Evolutionary conservation across 2,113 vertebrate species (phyloP), one percentile per base, ranked within the genome.

Genomic region (Anhinga anhinga): DNA sequence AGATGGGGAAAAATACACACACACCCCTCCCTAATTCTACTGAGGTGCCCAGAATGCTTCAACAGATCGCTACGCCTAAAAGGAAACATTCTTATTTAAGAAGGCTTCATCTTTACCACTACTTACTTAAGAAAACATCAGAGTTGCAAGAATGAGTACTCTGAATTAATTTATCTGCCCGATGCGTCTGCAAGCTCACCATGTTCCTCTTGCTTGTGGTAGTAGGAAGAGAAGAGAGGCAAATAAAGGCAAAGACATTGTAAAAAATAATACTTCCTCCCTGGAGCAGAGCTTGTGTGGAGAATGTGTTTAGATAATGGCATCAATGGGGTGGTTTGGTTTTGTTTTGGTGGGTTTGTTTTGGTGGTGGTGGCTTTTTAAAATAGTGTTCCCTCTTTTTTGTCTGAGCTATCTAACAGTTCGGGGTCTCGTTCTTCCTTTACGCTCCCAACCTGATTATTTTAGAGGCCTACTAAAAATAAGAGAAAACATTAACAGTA

Each of bases 21-120:
- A 38, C 23, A 36, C 4, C 1, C 5, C 10, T 1, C 1, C 4
- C 2, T n/a, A 49, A 30, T 62, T 72, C 62, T 91, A 36, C 32
- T 50, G 52, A 76, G 50, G 40, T 63, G 25, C n/a, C 59, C 70
- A 85, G 47, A 78, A 86, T 8, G 10, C 30, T 47, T 86, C 70
- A 67, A 38, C 16, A 85, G 47, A 72, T 88, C 52, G 19, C 17
- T 81, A 19, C 19, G 56, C 9, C 21, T 44, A 49, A 67, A 83
- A 83, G 25, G 25, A 88, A 84, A 76, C 14, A 58, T 36, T 80
- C 32, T 38, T 50, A 53, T 56, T 66, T 81, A 81, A 62, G 25
- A 88, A 76, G 21, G 27, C 45, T 76, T 90, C 30, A 49, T 66
- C 61, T 71, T 84, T 38, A 70, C 15, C 29, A 16, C 25, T 23